Conservation (phyloP, 2,797 vertebrate genomes). For the Rachycentron canadum region DNA sequence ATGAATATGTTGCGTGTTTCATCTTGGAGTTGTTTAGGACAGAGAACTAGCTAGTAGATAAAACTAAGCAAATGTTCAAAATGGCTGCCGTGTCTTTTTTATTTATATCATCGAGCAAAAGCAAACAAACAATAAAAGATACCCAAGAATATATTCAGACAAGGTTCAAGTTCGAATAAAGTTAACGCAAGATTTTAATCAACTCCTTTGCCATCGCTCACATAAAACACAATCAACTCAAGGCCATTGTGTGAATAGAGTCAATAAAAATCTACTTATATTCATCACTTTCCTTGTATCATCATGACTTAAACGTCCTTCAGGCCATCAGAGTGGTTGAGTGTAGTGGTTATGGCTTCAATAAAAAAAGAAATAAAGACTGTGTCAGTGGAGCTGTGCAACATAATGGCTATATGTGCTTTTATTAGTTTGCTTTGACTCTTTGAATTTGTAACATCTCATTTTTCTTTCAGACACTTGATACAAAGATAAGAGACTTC, state of each 20-base stretch:
- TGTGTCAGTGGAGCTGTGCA: not conserved
- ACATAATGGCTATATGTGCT: not conserved
- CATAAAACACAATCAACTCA: constrained; percentile 1
- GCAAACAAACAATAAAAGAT: not conserved
- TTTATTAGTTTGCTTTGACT: not conserved
- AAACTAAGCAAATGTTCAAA: not conserved
- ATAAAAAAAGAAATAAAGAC: not conserved
- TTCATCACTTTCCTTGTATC: not conserved
- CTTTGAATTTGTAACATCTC: constrained; percentile 20
- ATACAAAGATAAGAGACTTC: not conserved
- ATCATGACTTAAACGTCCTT: not conserved
- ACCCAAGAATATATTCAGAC: not conserved
- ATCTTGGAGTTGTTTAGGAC: not conserved
- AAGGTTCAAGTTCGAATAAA: constrained; percentile 6
- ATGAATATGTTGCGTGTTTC: not conserved
- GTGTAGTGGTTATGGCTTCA: constrained; percentile 36
- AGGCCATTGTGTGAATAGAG: not conserved
- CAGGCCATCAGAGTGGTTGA: constrained; percentile 17
- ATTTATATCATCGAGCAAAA: not conserved
- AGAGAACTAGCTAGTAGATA: not conserved
- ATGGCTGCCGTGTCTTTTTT: constrained; percentile 1
- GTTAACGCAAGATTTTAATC: not conserved
- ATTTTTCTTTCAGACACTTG: not conserved
- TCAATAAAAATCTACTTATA: not conserved
- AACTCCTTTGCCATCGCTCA: not conserved